Evolutionary conservation across 2,113 vertebrate species (phyloP).

Genomic region (Oncorhynchus clarkii): DNA sequence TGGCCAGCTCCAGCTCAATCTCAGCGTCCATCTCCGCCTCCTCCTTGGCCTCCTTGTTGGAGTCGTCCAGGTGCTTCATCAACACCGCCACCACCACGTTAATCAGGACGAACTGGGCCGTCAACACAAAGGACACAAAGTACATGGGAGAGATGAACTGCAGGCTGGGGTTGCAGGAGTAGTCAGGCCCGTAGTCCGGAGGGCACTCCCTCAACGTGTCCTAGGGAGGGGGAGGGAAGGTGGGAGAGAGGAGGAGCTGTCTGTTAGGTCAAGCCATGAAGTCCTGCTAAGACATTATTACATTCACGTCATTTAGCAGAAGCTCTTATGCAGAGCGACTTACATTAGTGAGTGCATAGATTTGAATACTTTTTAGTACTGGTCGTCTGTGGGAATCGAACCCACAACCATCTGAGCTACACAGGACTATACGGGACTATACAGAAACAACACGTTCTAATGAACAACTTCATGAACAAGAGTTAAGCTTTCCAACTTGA

Average conservation of each 20-base stretch:
- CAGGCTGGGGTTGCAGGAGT: constrained; percentile 92
- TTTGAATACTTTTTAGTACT: no score
- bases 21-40: constrained; percentile 98
- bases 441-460: no score
- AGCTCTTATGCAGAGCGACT: no score
- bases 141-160: constrained; percentile 94
- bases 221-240: constrained; percentile 58
- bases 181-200: constrained; percentile 78
- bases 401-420: no score
- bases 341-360: no score
- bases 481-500: no score
- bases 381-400: no score
- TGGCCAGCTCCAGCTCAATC: constrained; percentile 93
- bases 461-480: no score
- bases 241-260: background rate
- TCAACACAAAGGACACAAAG: constrained; percentile 99
- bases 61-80: constrained; percentile 99
- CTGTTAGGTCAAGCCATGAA: background rate
- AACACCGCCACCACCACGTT: constrained; percentile 99
- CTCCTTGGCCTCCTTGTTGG: constrained; percentile 99
- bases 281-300: no score
- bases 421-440: no score
- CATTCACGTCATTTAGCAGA: no score
- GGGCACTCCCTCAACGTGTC: constrained; percentile 96
- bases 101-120: constrained; percentile 99